These are phyloP conservation scores for Heliconius congener DNA, from an alignment of 1,140 invertebrate species.

Conservation along the genomic window DNA sequence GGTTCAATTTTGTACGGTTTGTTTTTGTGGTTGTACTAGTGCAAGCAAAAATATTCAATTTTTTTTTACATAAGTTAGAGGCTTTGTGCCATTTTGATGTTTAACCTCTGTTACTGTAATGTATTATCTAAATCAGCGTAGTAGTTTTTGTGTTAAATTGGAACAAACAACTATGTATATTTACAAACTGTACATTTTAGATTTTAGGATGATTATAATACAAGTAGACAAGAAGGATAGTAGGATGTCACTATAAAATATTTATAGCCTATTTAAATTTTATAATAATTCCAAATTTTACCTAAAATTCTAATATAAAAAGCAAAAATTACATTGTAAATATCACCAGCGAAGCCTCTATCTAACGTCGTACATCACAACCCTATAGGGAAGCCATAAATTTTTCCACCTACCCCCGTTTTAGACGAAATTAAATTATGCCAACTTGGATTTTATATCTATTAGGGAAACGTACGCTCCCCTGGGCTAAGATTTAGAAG, in stretches of 20 bases:
- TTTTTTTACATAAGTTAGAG: too few relatives aligned
- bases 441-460: slow-evolving; percentile 77
- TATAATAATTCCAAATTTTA: neutral
- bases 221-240: too few relatives aligned
- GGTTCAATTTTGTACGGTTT: neutral
- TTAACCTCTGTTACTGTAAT: too few relatives aligned
- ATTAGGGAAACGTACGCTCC: slow-evolving; percentile 70
- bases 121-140: too few relatives aligned
- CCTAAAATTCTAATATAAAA: neutral
- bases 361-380: slow-evolving; percentile 22
- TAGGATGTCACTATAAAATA: too few relatives aligned
- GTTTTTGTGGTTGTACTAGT: neutral
- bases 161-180: too few relatives aligned
- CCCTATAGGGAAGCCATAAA: slow-evolving; percentile 44
- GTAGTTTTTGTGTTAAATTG: too few relatives aligned
- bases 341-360: neutral
- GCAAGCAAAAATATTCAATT: too few relatives aligned
- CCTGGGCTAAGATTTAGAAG: slow-evolving; percentile 66
- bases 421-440: slow-evolving; percentile 71
- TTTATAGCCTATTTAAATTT: too few relatives aligned
- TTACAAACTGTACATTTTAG: too few relatives aligned
- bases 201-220: too few relatives aligned
- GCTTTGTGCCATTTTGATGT: too few relatives aligned
- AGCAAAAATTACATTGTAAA: slow-evolving; percentile 4
- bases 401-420: slow-evolving; percentile 48